Conservation (phyloP, 2,113 vertebrate species). For the Myxocyprinus asiaticus region DNA sequence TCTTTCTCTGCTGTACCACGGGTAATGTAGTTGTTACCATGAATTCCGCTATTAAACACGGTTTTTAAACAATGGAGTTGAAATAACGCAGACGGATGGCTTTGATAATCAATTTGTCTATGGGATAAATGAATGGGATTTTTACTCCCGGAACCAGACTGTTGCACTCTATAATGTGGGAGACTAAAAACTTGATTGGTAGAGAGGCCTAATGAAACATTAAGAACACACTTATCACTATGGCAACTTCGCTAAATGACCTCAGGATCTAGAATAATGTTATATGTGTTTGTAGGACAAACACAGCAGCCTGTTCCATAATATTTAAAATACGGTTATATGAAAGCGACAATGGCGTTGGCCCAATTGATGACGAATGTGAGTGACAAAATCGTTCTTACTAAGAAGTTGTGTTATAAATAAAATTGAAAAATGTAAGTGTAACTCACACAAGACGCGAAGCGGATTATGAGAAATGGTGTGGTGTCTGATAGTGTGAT, state of each 20-base stretch:
- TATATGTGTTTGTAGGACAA: slow-evolving; percentile 29
- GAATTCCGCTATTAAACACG: too few species aligned
- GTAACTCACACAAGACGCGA: slow-evolving; percentile 2
- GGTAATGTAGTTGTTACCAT: too few species aligned
- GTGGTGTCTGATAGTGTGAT: slow-evolving; percentile 8
- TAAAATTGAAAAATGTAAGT: slow-evolving; percentile 11
- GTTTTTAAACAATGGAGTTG: too few species aligned
- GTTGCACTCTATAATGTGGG: background rate
- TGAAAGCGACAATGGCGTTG: background rate
- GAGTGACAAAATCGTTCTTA: too few species aligned
- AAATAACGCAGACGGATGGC: too few species aligned
- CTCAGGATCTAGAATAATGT: background rate
- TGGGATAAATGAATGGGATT: too few species aligned
- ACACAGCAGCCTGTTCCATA: slow-evolving; percentile 67
- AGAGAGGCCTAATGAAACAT: background rate
- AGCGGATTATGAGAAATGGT: background rate
- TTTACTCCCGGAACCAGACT: too few species aligned
- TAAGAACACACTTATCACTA: background rate
- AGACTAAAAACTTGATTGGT: slow-evolving; percentile 11
- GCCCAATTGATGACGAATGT: background rate
- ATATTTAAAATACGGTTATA: slow-evolving; percentile 51
- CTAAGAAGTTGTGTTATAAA: background rate
- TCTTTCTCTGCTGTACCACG: too few species aligned
- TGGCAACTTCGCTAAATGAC: background rate
- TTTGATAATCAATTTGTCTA: too few species aligned